Base-by-base conservation (phyloP, 1,140 invertebrate genomes). In the Cheumatopsyche charites region DNA sequence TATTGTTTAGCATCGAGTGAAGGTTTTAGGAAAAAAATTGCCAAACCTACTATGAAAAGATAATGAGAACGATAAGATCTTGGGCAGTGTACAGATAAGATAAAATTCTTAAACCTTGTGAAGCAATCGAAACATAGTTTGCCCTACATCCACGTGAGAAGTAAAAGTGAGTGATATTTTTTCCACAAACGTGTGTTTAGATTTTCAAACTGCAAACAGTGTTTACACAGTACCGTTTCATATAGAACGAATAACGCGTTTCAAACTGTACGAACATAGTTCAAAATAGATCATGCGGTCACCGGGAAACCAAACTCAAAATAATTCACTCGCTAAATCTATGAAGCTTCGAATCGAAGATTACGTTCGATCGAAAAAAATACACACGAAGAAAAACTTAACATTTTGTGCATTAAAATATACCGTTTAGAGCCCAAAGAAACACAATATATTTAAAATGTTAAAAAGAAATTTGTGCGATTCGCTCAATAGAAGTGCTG, bases 51-150 rank as follows among this genome's bases (percentile, higher is more conserved):
- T 47, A 43, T n/a, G n/a, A 55, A 55, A 17, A 26, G 66, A 55
- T 68, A 68, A 68, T 68, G 21, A 55, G 21, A 21, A 19, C 36
- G 66, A 68, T 68, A 68, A 68, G 25, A 55, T 21, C 45, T 68
- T 55, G 26, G 26, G 36, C 21, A 63, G 25, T 17, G 11, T 36
- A 15, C 12, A 36, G 66, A 68, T 68, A 68, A 68, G 66, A 68
- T 68, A 68, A 68, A 49, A 67, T 47, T 47, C 45, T 68, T 68
- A 68, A 25, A 55, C 23, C 66, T 17, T 58, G 47, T 21, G 15
- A 52, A 52, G 5, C 9, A 17, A 17, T 2, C 19, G 9, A 52
- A 52, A 6, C 19, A 52, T 15, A 17, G 47, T 52, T 5, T 9
- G 5, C 15, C 7, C 4, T 17, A 17, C 15, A 5, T 17, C 5